Evolutionary conservation across 2,888 invertebrate species (phyloP).

Genomic region (Herminia tarsipennalis): DNA sequence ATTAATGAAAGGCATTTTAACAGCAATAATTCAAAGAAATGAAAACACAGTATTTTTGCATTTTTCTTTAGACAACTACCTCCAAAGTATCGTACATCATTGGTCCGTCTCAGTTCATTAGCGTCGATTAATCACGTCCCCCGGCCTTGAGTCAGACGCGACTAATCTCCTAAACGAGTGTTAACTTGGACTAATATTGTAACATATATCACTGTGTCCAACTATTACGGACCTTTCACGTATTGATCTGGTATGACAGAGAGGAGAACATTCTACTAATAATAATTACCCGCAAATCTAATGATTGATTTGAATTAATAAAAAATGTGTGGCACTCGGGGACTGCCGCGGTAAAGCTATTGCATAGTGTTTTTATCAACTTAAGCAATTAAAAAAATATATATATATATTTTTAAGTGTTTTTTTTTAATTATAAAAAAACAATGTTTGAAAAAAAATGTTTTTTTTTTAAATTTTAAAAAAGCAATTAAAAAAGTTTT

Average conservation of each 20-base stretch:
- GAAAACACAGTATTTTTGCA: too few relatives aligned
- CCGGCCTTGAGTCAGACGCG: conserved; percentile 43
- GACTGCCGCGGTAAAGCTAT: too few relatives aligned
- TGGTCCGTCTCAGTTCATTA: conserved; percentile 55
- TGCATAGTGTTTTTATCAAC: too few relatives aligned
- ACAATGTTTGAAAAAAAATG: too few relatives aligned
- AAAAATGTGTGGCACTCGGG: background rate
- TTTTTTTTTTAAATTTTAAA: too few relatives aligned
- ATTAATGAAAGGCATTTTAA: too few relatives aligned
- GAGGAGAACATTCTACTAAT: background rate
- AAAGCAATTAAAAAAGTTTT: too few relatives aligned
- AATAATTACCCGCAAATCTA: too few relatives aligned
- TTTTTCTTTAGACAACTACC: background rate
- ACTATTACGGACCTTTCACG: conserved; percentile 31
- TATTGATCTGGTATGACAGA: conserved; percentile 20
- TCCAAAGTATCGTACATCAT: conserved; percentile 19
- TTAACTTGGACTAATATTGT: conserved; percentile 50
- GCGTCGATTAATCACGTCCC: conserved; percentile 52
- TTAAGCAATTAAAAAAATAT: too few relatives aligned
- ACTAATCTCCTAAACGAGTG: conserved; percentile 53
- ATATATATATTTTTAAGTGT: too few relatives aligned
- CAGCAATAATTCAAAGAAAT: too few relatives aligned
- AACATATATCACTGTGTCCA: conserved; percentile 39
- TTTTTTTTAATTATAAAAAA: too few relatives aligned
- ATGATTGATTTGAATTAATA: background rate